Evolutionary conservation across 2,113 vertebrate genomes (phyloP), one percentile per base, ranked within the genome.

Genomic region (Poecilia latipinna): DNA sequence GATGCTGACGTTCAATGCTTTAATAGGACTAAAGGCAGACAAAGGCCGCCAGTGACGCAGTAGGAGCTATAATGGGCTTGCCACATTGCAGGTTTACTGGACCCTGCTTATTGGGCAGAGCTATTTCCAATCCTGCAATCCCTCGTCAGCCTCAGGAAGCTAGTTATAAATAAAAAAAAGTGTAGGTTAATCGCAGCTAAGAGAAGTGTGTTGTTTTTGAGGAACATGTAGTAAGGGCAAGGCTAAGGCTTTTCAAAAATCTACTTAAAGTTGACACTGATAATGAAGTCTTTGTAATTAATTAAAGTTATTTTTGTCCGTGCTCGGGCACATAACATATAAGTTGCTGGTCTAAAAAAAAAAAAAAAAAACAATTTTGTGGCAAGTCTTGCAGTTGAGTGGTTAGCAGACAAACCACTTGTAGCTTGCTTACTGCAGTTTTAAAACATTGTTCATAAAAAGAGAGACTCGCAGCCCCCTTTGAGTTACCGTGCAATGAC

Each of bases 81-180:
- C 91, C 92, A 93, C 93, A 92, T 92, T 87, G 90, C 83, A 80
- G 90, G 94, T 93, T 92, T 93, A 94, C 87, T 94, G 89, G 89
- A 92, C 91, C 86, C 82, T 80, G 89, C 87, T 86, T 92, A 92
- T 93, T 92, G 93, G 94, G 93, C 86, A 78, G 88, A 88, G 89
- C 89, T 95, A 92, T 94, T 95, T 95, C 92, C 93, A 96, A 91
- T 89, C 85, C 86, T 29, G 26, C 94, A 94, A 95, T 94, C 94
- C 92, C 93, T 84, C 84, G 90, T 92, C 92, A 92, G 93, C 83
- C 83, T 67, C 85, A 94, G 91, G 92, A 96, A 96, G 94, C 89
- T 86, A 91, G 85, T 83, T 90, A 87, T 89, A 94, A 93, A 92
- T 94, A 95, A 24, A 57, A 86, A 29, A 90, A 86, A 90, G 89